A percentile compares a stretch with the other conserved stretches of the same genome.
phyloP scores from a whole-genome alignment of 2,888 invertebrate genomes.

The Hylaea fasciaria region DNA sequence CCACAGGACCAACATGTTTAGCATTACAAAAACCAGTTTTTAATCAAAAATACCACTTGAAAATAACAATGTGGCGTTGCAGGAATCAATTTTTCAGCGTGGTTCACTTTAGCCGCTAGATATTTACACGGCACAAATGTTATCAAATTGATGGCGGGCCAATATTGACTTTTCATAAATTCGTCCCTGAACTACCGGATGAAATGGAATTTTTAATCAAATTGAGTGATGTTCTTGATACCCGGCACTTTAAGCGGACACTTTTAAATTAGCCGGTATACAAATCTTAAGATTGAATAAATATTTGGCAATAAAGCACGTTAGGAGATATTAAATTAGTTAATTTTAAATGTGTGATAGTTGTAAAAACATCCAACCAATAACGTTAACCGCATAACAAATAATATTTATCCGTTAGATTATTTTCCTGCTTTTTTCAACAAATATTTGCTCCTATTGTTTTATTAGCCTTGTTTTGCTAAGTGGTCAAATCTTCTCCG shows the following conservation, averaged over 20 bases:
- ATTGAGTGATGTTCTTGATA: slow-evolving; percentile 13
- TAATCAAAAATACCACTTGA: background rate
- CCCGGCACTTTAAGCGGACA: slow-evolving; percentile 1
- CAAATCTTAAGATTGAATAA: too few relatives aligned
- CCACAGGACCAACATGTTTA: too few relatives aligned
- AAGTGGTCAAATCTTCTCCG: too few relatives aligned
- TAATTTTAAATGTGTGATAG: too few relatives aligned
- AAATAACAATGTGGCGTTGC: background rate
- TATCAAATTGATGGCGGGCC: slow-evolving; percentile 29
- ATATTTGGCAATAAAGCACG: too few relatives aligned
- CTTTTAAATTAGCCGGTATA: background rate
- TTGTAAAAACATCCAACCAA: too few relatives aligned
- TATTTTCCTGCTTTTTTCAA: too few relatives aligned
- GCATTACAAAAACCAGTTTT: background rate
- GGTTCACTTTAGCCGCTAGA: slow-evolving; percentile 13
- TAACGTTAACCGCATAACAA: too few relatives aligned
- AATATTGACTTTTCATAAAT: slow-evolving; percentile 35
- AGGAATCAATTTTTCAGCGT: slow-evolving; percentile 14
- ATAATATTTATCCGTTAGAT: too few relatives aligned
- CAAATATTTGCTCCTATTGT: too few relatives aligned
- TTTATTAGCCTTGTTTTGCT: too few relatives aligned
- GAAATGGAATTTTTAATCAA: slow-evolving; percentile 32
- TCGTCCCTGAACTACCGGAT: slow-evolving; percentile 20
- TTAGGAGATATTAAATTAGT: too few relatives aligned
- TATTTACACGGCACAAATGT: slow-evolving; percentile 23